Conservation (phyloP, 1,140 invertebrate species). For the Dreissena rostriformis region DNA sequence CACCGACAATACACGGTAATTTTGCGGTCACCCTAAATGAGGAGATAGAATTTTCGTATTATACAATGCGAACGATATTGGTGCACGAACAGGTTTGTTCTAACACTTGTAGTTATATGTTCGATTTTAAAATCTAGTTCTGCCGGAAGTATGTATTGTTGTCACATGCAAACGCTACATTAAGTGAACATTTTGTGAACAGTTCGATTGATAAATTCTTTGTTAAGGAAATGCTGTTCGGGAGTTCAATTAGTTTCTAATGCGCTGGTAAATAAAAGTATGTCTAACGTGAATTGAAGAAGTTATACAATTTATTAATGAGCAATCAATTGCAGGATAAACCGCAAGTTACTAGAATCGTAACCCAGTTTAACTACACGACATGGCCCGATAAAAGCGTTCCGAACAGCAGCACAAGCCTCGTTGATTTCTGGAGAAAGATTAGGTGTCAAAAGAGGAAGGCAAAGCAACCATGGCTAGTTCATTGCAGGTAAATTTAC, state of each 20-base stretch:
- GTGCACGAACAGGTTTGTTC: slow-evolving; percentile 5
- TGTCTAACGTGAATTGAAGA: background rate
- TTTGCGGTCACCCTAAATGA: slow-evolving; percentile 75
- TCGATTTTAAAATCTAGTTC: background rate
- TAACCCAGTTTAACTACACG: slow-evolving; percentile 85
- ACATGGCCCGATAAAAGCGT: slow-evolving; percentile 86
- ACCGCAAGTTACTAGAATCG: slow-evolving; percentile 9
- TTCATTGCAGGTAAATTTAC: slow-evolving; percentile 65
- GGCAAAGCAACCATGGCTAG: slow-evolving; percentile 54
- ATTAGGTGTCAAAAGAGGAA: slow-evolving; percentile 26
- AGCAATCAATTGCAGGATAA: slow-evolving; percentile 5
- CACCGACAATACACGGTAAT: slow-evolving; percentile 1
- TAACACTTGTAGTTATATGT: background rate
- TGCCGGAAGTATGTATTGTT: no score
- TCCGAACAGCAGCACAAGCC: slow-evolving; percentile 83
- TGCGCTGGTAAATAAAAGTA: background rate
- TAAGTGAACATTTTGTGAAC: no score
- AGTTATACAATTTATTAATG: background rate
- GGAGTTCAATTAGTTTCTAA: background rate
- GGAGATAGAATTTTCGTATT: slow-evolving; percentile 18
- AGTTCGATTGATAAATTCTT: background rate
- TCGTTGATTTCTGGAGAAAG: slow-evolving; percentile 84
- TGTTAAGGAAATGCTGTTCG: background rate
- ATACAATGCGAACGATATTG: slow-evolving; percentile 3
- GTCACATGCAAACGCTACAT: no score